Conservation (phyloP, 1,140 invertebrate genomes). For the Trichoplusia ni region DNA sequence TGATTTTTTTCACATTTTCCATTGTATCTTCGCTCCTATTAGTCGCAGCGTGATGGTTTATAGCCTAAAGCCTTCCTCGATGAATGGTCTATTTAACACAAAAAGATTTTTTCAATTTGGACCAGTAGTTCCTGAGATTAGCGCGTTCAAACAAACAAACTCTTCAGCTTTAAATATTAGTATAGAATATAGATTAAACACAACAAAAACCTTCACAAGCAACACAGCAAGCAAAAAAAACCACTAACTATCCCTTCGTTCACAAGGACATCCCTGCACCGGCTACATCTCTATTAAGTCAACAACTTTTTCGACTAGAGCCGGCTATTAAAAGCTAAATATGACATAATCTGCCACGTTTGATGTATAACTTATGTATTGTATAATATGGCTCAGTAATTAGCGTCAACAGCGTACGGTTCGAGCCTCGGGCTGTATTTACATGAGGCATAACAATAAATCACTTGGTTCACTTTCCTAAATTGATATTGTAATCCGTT, state of each 20-base stretch:
- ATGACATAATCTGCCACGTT: conserved; percentile 24
- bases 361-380: conserved; percentile 17
- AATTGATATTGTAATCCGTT: conserved; percentile 81
- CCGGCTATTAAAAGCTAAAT: conserved; percentile 19
- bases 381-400: conserved; percentile 43
- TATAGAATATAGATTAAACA: too few species aligned
- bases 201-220: too few species aligned
- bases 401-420: conserved; percentile 49
- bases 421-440: conserved; percentile 58
- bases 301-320: conserved; percentile 5
- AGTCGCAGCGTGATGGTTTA: too few species aligned
- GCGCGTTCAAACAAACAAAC: too few species aligned
- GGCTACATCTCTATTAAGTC: background rate
- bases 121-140: too few species aligned
- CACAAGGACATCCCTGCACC: background rate
- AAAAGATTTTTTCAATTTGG: too few species aligned
- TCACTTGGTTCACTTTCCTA: conserved; percentile 79
- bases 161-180: too few species aligned
- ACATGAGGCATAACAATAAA: conserved; percentile 73
- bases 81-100: too few species aligned
- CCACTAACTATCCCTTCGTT: background rate
- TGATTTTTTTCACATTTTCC: too few species aligned
- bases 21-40: too few species aligned
- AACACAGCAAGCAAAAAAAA: background rate
- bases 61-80: too few species aligned